phyloP scores from a whole-genome alignment of 1,140 invertebrate genomes.

The Trialeurodes vaporariorum region DNA sequence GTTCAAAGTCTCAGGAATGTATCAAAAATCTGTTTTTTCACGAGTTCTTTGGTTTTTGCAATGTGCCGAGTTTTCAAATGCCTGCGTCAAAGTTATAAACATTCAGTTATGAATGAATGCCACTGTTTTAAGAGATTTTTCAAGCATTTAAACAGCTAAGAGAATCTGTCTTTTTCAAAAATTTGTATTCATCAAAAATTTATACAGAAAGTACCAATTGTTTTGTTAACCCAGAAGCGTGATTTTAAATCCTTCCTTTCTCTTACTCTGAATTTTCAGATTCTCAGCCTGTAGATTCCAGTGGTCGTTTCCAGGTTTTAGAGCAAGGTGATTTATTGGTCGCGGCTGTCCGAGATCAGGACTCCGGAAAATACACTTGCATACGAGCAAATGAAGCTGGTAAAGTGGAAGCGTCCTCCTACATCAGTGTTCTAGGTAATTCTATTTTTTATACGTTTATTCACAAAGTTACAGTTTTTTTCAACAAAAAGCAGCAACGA shows the following conservation, averaged over 20 bases:
- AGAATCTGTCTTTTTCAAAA: neutral
- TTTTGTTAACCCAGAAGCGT: too few relatives aligned
- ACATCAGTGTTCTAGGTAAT: constrained; percentile 68
- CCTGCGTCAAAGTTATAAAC: too few relatives aligned
- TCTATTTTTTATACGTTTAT: neutral
- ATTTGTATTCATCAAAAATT: neutral
- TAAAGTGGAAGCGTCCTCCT: constrained; percentile 64
- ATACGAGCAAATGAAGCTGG: constrained; percentile 79
- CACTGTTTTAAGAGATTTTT: too few relatives aligned
- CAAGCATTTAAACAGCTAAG: neutral
- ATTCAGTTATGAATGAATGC: too few relatives aligned
- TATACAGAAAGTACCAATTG: too few relatives aligned
- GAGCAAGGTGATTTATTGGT: constrained; percentile 76
- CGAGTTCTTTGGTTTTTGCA: too few relatives aligned
- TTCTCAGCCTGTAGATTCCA: constrained; percentile 41
- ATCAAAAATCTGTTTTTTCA: too few relatives aligned
- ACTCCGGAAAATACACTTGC: constrained; percentile 83
- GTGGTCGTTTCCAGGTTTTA: constrained; percentile 66
- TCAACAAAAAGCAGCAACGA: too few relatives aligned
- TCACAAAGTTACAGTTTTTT: too few relatives aligned
- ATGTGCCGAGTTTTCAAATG: too few relatives aligned
- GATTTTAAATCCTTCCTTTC: too few relatives aligned
- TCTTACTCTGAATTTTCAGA: constrained; percentile 34
- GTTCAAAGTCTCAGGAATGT: too few relatives aligned
- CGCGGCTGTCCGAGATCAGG: constrained; percentile 63